Evolutionary conservation across 2,113 vertebrate genomes (phyloP), one percentile per base, ranked within the genome.

Genomic region (Calonectris borealis): DNA sequence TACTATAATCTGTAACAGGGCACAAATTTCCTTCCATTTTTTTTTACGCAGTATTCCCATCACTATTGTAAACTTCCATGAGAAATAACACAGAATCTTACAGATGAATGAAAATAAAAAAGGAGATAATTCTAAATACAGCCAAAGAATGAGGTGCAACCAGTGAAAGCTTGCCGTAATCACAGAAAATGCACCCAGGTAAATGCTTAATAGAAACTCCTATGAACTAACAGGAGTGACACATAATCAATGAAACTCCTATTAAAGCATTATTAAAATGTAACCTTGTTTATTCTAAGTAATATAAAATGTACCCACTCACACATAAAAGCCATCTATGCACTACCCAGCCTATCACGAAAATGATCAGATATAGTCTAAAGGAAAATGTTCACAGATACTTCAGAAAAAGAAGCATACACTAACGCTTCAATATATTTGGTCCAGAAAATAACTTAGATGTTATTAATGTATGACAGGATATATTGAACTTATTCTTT

Each of bases 271-370:
- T 97, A 97, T 96, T 96, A 94, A 95, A 83, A 96, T 66, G 84
- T 94, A 96, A 96, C 82, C 96, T 90, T 95, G 88, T 93, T 96
- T 97, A 97, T 97, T 94, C 90, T 90, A 96, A 94, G 95, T 92
- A 96, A 96, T 92, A 94, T 86, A 94, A 94, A 97, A 90, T 25
- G 75, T n/a, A 90, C 82, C 91, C 52, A 93, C 66, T 76, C 58
- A 71, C 69, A 95, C n/a, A 91, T 52, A 95, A 86, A 89, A 95
- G 70, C 66, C 81, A 94, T 69, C 62, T 79, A 54, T 24, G 27
- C 58, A 79, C 75, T 76, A 88, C 22, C 27, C 36, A 94, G 52
- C 51, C 40, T 72, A 82, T 76, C 65, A 79, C 34, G 94, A 86
- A 95, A 96, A 86, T n/a, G 51, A 62, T 75, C 72, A 92, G 77